These are phyloP conservation scores for Nasonia oneida DNA, from an alignment of 2,888 invertebrate species.

Conservation along the genomic window DNA sequence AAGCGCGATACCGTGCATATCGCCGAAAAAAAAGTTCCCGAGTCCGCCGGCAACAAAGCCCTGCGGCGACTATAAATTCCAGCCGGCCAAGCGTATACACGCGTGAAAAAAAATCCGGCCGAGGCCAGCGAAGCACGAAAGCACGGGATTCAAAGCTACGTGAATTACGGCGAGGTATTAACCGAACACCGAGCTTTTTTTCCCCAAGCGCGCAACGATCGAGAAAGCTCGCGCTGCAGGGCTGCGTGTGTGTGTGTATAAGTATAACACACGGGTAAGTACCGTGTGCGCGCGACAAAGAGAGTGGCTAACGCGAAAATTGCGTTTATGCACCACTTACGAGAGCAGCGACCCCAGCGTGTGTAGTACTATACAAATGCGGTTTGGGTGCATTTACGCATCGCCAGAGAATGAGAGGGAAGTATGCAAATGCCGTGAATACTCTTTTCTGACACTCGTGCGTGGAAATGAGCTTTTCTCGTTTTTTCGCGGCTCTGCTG, in stretches of 20 bases:
- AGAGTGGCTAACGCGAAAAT: conserved; percentile 39
- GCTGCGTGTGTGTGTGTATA: background rate
- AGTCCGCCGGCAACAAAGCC: background rate
- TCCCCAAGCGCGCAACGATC: background rate
- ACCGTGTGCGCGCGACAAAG: background rate
- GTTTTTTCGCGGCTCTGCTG: background rate
- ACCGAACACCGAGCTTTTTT: background rate
- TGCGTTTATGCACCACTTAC: conserved; percentile 47
- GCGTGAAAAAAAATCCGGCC: conserved; percentile 4
- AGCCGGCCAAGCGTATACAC: background rate
- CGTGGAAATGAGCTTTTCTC: background rate
- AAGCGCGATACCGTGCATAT: conserved; percentile 21
- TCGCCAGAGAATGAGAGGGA: conserved; percentile 11
- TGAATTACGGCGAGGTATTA: conserved; percentile 51
- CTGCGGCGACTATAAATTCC: conserved; percentile 46
- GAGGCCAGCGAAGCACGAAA: conserved; percentile 33
- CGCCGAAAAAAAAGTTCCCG: background rate
- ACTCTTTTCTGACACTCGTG: background rate
- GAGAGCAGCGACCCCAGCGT: background rate
- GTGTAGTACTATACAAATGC: conserved; percentile 28
- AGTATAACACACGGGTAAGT: background rate
- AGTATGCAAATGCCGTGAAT: conserved; percentile 17
- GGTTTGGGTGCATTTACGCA: conserved; percentile 50
- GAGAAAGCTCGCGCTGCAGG: background rate
- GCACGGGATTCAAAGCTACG: conserved; percentile 44